Percentiles rank a stretch among this genome's conserved stretches.
Evolutionary conservation across 2,797 vertebrate genomes (phyloP).

Genomic region (Vipera latastei): DNA sequence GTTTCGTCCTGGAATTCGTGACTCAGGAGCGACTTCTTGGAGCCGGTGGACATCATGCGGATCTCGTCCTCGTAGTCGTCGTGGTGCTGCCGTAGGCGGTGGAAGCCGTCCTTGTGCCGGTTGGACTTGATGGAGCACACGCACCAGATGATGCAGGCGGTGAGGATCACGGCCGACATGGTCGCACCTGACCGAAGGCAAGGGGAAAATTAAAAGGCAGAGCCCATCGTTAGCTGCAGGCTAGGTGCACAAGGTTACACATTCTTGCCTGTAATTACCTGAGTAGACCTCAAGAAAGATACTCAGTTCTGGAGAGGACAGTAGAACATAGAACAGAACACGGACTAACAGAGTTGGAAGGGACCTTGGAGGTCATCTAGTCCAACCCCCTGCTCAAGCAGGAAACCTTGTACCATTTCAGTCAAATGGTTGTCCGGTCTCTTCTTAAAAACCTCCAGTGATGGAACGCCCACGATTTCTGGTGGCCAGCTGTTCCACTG

Average conservation of each 20-base stretch:
- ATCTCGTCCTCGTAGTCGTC: conserved; percentile 96
- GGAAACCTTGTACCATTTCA: no score
- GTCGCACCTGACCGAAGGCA: conserved; percentile 81
- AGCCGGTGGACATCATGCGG: conserved; percentile 90
- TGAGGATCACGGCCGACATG: conserved; percentile 92
- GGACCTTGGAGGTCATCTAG: no score
- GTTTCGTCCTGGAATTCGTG: conserved; percentile 98
- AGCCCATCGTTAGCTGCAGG: no score
- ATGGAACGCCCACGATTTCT: no score
- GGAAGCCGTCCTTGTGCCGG: conserved; percentile 94
- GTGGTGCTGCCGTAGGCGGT: conserved; percentile 90
- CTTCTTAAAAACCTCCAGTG: no score
- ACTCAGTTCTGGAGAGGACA: no score
- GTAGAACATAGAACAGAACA: not conserved
- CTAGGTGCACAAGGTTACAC: not conserved
- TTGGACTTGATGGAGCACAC: conserved; percentile 95
- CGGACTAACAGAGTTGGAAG: no score
- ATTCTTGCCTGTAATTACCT: not conserved
- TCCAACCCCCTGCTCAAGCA: no score
- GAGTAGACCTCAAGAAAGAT: not conserved
- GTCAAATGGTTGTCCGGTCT: no score
- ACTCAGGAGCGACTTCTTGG: conserved; percentile 94
- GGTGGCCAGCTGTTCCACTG: no score
- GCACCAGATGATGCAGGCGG: conserved; percentile 96
- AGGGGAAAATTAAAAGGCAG: not conserved